A percentile compares a stretch with the other conserved stretches of the same genome.
Conservation (phyloP, 2,797 vertebrate genomes). For the Pangasius macronema region DNA sequence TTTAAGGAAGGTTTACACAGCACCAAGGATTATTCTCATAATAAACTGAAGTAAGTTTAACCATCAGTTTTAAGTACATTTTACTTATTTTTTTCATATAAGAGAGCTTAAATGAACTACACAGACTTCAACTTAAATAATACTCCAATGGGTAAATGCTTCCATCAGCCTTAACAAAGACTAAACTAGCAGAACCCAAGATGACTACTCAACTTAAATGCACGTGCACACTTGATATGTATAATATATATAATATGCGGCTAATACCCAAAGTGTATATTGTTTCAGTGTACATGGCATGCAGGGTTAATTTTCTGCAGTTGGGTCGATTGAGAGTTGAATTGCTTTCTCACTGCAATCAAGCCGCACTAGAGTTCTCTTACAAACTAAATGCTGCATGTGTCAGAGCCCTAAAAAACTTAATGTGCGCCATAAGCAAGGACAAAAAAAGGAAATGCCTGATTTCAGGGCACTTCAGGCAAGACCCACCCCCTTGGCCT, state of each 20-base stretch:
- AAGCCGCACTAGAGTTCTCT: background rate
- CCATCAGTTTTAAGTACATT: background rate
- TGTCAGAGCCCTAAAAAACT: background rate
- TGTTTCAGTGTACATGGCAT: background rate
- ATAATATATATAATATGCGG: no score
- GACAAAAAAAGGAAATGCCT: background rate
- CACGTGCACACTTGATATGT: no score
- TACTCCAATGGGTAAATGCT: background rate
- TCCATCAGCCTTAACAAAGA: background rate
- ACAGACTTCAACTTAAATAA: background rate
- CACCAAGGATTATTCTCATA: background rate
- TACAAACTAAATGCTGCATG: background rate
- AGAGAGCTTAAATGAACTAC: background rate
- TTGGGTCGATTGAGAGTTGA: background rate
- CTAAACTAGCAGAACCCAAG: background rate
- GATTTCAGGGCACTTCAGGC: constrained; percentile 13
- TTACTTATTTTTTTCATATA: background rate
- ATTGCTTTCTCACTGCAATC: background rate
- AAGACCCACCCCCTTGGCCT: background rate
- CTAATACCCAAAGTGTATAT: no score
- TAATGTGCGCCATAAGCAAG: background rate
- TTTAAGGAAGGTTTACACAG: background rate
- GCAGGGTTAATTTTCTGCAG: background rate
- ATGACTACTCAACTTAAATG: background rate
- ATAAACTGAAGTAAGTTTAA: background rate